These are phyloP conservation scores for Criorhina ranunculi DNA, from an alignment of 2,888 invertebrate species.

Conservation along the genomic window DNA sequence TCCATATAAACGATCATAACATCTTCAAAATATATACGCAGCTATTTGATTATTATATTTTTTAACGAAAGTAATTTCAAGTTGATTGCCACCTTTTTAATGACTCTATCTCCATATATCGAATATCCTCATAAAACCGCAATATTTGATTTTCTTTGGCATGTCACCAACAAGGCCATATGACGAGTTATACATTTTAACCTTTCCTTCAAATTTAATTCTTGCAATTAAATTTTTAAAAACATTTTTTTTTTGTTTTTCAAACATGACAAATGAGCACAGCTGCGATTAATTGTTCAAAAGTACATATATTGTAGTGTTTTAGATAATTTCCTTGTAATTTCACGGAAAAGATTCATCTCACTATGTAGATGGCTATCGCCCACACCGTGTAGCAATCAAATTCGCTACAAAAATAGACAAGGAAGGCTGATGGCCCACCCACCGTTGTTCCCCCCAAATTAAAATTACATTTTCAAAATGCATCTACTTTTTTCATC, in stretches of 20 bases:
- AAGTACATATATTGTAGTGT: neutral
- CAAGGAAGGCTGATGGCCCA: neutral
- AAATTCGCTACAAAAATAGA: constrained; percentile 26
- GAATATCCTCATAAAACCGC: constrained; percentile 15
- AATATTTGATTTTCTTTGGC: constrained; percentile 20
- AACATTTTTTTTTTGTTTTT: neutral
- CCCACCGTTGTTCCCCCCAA: neutral
- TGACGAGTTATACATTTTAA: constrained; percentile 23
- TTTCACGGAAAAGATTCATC: constrained; percentile 46
- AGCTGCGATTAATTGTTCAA: constrained; percentile 26
- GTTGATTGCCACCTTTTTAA: constrained; percentile 25
- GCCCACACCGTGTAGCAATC: constrained; percentile 27
- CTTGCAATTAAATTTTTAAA: neutral
- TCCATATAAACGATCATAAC: neutral
- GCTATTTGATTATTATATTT: neutral
- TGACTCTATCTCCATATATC: neutral
- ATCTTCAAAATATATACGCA: neutral
- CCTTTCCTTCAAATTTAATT: constrained; percentile 26
- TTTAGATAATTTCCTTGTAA: constrained; percentile 8
- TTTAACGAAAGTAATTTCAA: neutral
- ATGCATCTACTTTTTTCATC: constrained; percentile 29
- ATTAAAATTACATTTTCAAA: constrained; percentile 20
- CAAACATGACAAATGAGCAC: constrained; percentile 7
- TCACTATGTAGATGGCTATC: neutral
- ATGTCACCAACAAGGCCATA: constrained; percentile 44